Percentiles rank a stretch among this genome's conserved stretches.
These are phyloP conservation scores for Eretmochelys imbricata DNA, from an alignment of 2,113 vertebrate genomes.

Conservation along the genomic window DNA sequence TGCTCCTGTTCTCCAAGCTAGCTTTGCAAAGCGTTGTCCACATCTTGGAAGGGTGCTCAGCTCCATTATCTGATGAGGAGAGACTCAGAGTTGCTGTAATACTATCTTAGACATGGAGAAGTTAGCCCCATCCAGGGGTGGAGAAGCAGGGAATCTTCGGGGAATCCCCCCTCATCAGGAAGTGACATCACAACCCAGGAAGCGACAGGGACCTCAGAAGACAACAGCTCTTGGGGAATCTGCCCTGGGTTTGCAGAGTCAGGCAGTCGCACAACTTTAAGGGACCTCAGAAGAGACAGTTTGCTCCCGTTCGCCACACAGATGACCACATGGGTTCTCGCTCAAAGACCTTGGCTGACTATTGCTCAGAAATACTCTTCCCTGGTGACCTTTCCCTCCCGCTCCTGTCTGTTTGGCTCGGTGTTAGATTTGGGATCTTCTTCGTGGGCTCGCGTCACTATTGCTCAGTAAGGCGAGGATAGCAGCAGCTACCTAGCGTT, in stretches of 20 bases:
- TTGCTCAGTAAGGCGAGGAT: conserved; percentile 36
- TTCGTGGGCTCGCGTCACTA: neutral
- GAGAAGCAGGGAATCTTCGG: conserved; percentile 4
- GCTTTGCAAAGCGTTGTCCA: neutral
- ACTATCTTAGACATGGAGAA: neutral
- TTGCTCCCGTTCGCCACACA: neutral
- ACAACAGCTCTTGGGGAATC: neutral
- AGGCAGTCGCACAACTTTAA: neutral
- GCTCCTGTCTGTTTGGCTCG: conserved; percentile 51
- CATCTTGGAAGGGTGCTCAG: neutral
- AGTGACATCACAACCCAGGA: neutral
- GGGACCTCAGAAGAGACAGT: neutral
- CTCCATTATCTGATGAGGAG: fast-evolving
- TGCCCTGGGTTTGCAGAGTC: neutral
- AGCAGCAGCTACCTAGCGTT: conserved; percentile 91
- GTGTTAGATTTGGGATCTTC: conserved; percentile 25
- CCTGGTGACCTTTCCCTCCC: conserved; percentile 3
- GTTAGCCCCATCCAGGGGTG: neutral
- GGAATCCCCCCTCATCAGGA: conserved; percentile 14
- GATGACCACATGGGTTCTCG: neutral
- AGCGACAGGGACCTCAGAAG: neutral
- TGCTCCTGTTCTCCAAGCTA: neutral
- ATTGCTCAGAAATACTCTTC: conserved; percentile 72
- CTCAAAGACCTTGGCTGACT: conserved; percentile 18
- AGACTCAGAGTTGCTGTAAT: neutral